These are phyloP conservation scores for Melopsittacus undulatus DNA, from an alignment of 2,797 vertebrate species.

Conservation along the genomic window DNA sequence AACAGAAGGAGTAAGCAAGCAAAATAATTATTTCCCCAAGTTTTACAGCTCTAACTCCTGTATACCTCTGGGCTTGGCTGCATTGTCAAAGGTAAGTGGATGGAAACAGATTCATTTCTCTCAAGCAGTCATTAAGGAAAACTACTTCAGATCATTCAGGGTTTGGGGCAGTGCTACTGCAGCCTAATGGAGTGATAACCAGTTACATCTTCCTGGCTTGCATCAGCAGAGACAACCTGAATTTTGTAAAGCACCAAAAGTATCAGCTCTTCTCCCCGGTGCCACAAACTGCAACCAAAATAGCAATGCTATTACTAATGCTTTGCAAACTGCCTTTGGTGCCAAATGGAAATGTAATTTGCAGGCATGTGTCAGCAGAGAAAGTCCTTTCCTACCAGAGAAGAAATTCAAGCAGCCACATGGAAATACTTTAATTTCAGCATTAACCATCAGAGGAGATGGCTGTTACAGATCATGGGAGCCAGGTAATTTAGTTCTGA, in stretches of 20 bases:
- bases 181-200: conserved; percentile 7
- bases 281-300: neutral
- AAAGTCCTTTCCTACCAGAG: conserved; percentile 30
- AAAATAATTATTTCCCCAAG: neutral
- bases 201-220: neutral
- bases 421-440: conserved; percentile 77
- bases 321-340: neutral
- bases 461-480: conserved; percentile 63
- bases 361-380: conserved; percentile 29
- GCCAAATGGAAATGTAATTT: conserved; percentile 74
- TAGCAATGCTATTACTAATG: neutral
- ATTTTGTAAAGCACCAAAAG: neutral
- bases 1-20: neutral
- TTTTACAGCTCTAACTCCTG: neutral
- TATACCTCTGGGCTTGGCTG: neutral
- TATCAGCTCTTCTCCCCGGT: neutral
- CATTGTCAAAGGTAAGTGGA: neutral
- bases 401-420: conserved; percentile 70
- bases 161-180: neutral
- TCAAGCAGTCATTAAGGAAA: conserved; percentile 31
- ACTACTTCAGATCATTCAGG: neutral
- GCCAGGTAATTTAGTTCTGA: conserved; percentile 67
- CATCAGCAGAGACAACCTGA: neutral
- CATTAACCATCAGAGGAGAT: conserved; percentile 61
- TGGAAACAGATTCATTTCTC: conserved; percentile 3